Conservation (phyloP, 2,797 vertebrate genomes). For the Zonotrichia albicollis region DNA sequence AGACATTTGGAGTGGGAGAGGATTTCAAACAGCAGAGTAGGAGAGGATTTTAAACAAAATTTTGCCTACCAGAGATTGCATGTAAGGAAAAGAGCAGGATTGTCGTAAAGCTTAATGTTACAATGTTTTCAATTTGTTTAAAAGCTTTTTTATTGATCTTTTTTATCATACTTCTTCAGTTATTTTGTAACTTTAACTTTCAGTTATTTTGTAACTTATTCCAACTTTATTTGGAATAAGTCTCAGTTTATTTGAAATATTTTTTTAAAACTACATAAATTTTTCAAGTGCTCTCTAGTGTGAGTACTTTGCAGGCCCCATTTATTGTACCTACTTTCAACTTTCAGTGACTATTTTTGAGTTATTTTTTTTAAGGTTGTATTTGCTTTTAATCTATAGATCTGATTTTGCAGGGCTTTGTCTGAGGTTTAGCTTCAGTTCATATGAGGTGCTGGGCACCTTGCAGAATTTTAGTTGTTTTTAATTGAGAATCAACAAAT, state of each 20-base stretch:
- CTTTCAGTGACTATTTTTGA: not conserved
- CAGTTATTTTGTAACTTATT: conserved; percentile 51
- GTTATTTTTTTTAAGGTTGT: not conserved
- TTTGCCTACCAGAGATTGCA: not conserved
- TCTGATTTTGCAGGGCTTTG: not conserved
- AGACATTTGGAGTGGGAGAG: conserved; percentile 24
- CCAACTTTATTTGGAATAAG: conserved; percentile 40
- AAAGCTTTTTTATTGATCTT: conserved; percentile 49
- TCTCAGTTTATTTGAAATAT: not conserved
- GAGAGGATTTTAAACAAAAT: conserved; percentile 40
- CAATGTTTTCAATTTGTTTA: conserved; percentile 52
- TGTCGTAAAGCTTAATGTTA: conserved; percentile 40
- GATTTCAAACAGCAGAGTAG: not conserved
- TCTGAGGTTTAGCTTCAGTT: not conserved
- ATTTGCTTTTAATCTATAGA: not conserved
- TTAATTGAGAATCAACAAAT: not conserved
- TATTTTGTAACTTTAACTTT: conserved; percentile 49
- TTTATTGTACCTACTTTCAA: not conserved
- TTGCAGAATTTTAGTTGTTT: not conserved
- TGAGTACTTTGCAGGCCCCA: not conserved
- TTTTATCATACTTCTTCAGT: conserved; percentile 31
- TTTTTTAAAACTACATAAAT: not conserved
- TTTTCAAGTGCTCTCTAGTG: not conserved
- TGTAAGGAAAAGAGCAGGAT: not conserved
- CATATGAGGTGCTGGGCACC: not conserved